Evolutionary conservation across 1,140 invertebrate species (phyloP).

Genomic region (Drosophila nikananu): DNA sequence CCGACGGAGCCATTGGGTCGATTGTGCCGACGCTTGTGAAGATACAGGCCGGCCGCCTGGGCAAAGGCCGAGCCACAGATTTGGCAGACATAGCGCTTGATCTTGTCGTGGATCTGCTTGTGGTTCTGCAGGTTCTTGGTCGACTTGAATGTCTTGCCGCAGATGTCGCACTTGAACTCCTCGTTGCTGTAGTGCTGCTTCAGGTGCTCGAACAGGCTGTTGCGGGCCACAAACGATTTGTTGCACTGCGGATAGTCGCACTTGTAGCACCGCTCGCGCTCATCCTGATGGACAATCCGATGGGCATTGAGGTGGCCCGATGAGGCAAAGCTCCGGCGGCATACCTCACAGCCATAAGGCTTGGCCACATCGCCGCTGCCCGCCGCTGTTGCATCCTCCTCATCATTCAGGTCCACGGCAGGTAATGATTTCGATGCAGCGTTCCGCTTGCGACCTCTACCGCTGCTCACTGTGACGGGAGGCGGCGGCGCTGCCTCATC

Average conservation of each 20-base stretch:
- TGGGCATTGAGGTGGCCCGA: slow-evolving; percentile 72
- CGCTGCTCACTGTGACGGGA: background rate
- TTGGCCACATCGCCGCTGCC: slow-evolving; percentile 32
- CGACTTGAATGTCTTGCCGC: slow-evolving; percentile 81
- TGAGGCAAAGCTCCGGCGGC: slow-evolving; percentile 67
- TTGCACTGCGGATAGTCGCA: slow-evolving; percentile 78
- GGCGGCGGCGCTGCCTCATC: background rate
- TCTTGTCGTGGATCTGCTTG: slow-evolving; percentile 86
- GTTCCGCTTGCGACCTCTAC: background rate
- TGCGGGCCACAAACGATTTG: slow-evolving; percentile 85
- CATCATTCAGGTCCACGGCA: background rate
- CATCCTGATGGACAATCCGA: slow-evolving; percentile 69
- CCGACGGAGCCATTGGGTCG: slow-evolving; percentile 66
- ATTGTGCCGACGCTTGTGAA: slow-evolving; percentile 86
- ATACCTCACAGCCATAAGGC: slow-evolving; percentile 65
- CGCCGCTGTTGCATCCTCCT: slow-evolving; percentile 8
- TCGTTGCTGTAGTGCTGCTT: slow-evolving; percentile 86
- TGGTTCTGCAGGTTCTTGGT: slow-evolving; percentile 82
- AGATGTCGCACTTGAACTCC: slow-evolving; percentile 86
- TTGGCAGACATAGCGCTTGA: slow-evolving; percentile 85
- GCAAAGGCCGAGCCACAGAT: slow-evolving; percentile 86
- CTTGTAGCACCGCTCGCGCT: slow-evolving; percentile 68
- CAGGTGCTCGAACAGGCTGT: slow-evolving; percentile 85
- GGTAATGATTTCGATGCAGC: slow-evolving; percentile 4
- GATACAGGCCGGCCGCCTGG: slow-evolving; percentile 84